Percentiles rank a stretch among this genome's conserved stretches.
Evolutionary conservation across 2,797 vertebrate genomes (phyloP).

Genomic region (Mormyrops attenuatus): DNA sequence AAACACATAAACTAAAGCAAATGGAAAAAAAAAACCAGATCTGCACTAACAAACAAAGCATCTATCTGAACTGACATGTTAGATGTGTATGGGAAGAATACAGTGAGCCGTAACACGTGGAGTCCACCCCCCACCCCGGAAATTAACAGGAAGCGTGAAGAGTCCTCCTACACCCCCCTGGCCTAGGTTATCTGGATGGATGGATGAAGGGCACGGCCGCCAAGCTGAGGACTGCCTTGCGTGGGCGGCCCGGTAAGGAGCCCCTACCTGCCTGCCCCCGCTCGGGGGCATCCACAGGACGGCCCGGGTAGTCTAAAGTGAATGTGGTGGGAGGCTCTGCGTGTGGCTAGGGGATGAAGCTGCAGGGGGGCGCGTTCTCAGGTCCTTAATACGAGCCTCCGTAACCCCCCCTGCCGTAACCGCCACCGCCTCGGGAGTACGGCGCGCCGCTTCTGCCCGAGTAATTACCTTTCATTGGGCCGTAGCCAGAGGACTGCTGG

Average conservation of each 20-base stretch:
- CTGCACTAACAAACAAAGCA: conserved; percentile 46
- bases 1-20: conserved; percentile 42
- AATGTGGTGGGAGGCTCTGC: conserved; percentile 56
- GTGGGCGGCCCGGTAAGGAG: conserved; percentile 32
- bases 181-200: conserved; percentile 35
- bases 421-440: conserved; percentile 71
- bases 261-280: conserved; percentile 39
- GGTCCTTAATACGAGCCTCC: conserved; percentile 64
- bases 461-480: conserved; percentile 83
- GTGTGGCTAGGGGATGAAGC: conserved; percentile 44
- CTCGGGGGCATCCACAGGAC: conserved; percentile 30
- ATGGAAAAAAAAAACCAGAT: conserved; percentile 29
- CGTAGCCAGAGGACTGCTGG: conserved; percentile 86
- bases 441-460: conserved; percentile 78
- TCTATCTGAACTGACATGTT: conserved; percentile 40
- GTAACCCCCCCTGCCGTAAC: conserved; percentile 81
- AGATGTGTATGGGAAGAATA: conserved; percentile 25
- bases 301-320: conserved; percentile 36
- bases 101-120: conserved; percentile 28
- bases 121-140: conserved; percentile 19
- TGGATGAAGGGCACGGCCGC: conserved; percentile 23
- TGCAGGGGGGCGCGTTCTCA: conserved; percentile 30
- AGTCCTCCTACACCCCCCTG: conserved; percentile 41
- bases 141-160: conserved; percentile 29
- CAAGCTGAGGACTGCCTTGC: conserved; percentile 27